Conservation (phyloP, 23 tunicate species). For the Botrylloides violaceus region DNA sequence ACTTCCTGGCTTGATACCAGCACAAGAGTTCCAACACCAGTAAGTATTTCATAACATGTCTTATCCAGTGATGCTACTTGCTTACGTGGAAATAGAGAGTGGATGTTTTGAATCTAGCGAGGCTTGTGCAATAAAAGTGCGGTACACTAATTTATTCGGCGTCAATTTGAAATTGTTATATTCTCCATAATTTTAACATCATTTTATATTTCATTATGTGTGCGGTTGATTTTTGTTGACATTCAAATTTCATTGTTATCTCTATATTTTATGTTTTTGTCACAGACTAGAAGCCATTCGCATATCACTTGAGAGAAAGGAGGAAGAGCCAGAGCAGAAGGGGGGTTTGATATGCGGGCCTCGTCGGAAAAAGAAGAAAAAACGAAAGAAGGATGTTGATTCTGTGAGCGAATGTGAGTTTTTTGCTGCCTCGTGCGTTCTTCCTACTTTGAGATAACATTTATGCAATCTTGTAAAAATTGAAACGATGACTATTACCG, state of each 20-base stretch:
- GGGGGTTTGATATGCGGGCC: slow-evolving; percentile 55
- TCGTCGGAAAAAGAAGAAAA: slow-evolving; percentile 37
- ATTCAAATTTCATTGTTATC: too few relatives aligned
- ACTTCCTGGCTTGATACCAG: slow-evolving; percentile 79
- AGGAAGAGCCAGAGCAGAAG: slow-evolving; percentile 56
- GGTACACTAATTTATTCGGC: too few relatives aligned
- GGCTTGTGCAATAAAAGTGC: too few relatives aligned
- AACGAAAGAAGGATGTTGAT: slow-evolving; percentile 8
- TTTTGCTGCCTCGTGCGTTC: too few relatives aligned
- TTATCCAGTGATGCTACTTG: too few relatives aligned
- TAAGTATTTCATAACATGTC: slow-evolving; percentile 26
- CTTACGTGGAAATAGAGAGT: too few relatives aligned
- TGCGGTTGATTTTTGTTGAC: too few relatives aligned
- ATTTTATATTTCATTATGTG: not conserved
- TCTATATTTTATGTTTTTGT: not conserved
- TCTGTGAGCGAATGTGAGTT: slow-evolving; percentile 10
- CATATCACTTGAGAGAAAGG: slow-evolving; percentile 45
- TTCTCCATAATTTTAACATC: not conserved
- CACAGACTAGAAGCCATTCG: slow-evolving; percentile 68
- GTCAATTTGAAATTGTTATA: not conserved
- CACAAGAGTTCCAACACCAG: slow-evolving; percentile 71
- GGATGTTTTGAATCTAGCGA: too few relatives aligned
- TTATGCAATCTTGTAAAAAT: too few relatives aligned
- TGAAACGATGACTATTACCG: too few relatives aligned
- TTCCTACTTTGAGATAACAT: too few relatives aligned